A percentile compares a stretch with the other conserved stretches of the same genome.
phyloP scores from a whole-genome alignment of 1,140 invertebrate species.

The Dreissena polymorpha region DNA sequence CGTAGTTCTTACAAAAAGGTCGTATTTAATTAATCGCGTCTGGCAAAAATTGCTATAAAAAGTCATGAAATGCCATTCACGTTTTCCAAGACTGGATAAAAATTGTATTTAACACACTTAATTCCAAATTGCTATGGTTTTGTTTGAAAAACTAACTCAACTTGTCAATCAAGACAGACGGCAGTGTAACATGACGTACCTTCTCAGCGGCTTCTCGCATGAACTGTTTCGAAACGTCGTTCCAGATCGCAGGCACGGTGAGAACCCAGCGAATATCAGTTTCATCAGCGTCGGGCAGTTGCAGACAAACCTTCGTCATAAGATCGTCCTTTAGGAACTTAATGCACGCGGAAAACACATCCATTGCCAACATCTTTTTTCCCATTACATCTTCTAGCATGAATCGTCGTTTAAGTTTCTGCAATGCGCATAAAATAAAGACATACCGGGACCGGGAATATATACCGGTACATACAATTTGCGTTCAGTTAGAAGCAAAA shows the following conservation, averaged over 20 bases:
- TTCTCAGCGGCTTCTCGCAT: constrained; percentile 48
- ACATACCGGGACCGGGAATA: too few species aligned
- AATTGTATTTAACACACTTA: not conserved
- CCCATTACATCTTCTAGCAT: constrained; percentile 52
- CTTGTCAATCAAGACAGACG: not conserved
- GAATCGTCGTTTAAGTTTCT: constrained; percentile 27
- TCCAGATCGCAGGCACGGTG: constrained; percentile 56
- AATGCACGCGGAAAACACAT: constrained; percentile 54
- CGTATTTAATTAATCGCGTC: too few species aligned
- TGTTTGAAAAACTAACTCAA: not conserved
- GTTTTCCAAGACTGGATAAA: not conserved
- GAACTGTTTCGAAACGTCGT: constrained; percentile 53
- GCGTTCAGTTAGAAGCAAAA: too few species aligned
- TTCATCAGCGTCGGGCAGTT: constrained; percentile 13
- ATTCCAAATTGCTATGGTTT: not conserved
- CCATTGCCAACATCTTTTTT: constrained; percentile 50
- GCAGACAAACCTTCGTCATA: constrained; percentile 6
- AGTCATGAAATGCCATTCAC: too few species aligned
- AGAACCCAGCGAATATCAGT: constrained; percentile 47
- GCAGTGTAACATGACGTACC: not conserved
- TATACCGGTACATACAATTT: too few species aligned
- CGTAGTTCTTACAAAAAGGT: too few species aligned
- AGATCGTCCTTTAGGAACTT: constrained; percentile 47
- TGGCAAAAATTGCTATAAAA: too few species aligned
- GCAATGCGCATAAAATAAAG: too few species aligned